Percentiles rank a stretch among this genome's conserved stretches.
These are phyloP conservation scores for Leucophenga montana DNA, from an alignment of 2,888 invertebrate genomes.

Conservation along the genomic window DNA sequence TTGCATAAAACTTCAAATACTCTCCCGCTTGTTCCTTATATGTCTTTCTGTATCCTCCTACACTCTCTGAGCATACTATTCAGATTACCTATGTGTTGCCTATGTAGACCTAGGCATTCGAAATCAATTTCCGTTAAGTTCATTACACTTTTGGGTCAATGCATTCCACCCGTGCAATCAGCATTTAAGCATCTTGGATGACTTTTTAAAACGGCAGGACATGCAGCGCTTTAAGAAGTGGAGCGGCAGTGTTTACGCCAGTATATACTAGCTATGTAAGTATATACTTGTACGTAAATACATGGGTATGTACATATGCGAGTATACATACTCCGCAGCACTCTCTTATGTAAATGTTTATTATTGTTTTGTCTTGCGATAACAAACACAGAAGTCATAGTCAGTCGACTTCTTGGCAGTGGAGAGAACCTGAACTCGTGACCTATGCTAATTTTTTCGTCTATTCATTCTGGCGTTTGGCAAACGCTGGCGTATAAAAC, in stretches of 20 bases:
- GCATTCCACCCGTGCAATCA: constrained; percentile 20
- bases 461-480: constrained; percentile 48
- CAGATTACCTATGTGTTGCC: constrained; percentile 14
- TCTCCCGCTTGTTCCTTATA: background rate
- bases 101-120: constrained; percentile 64
- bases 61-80: too few species aligned
- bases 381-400: background rate
- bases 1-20: constrained; percentile 39
- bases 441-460: constrained; percentile 66
- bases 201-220: too few species aligned
- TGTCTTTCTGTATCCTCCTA: too few species aligned
- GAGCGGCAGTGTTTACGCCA: constrained; percentile 32
- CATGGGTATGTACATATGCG: constrained; percentile 38
- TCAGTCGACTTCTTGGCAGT: constrained; percentile 33
- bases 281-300: constrained; percentile 23
- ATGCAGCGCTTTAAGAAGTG: too few species aligned
- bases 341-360: constrained; percentile 16
- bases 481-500: constrained; percentile 52
- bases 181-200: background rate
- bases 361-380: background rate
- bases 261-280: constrained; percentile 14
- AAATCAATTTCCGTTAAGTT: constrained; percentile 64
- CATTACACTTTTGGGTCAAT: constrained; percentile 65
- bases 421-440: constrained; percentile 64
- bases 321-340: background rate